phyloP scores from a whole-genome alignment of 2,113 vertebrate genomes.

The Leptobrachium leishanense region DNA sequence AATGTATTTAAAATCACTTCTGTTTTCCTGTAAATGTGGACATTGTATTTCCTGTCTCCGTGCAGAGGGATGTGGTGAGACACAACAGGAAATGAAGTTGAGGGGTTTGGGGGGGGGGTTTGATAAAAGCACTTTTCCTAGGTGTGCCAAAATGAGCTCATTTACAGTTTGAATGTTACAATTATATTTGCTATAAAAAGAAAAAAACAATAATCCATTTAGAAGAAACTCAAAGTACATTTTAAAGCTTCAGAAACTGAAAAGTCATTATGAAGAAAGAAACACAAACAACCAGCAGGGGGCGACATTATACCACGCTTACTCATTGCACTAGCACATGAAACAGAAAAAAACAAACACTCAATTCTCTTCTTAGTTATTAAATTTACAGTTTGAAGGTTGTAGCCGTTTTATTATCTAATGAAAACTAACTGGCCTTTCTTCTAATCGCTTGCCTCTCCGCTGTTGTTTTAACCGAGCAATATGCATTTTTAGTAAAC shows the following conservation, averaged over 20 bases:
- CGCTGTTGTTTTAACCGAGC: neutral
- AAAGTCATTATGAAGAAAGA: too few species aligned
- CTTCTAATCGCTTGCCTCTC: constrained; percentile 1
- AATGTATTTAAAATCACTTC: too few species aligned
- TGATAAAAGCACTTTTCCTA: too few species aligned
- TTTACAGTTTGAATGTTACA: too few species aligned
- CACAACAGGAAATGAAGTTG: too few species aligned
- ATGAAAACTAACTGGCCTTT: constrained; percentile 22
- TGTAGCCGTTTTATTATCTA: constrained; percentile 22
- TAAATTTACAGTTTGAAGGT: neutral
- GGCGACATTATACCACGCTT: neutral
- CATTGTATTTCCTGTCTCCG: too few species aligned
- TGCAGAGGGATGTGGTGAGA: too few species aligned
- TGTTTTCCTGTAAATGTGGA: too few species aligned
- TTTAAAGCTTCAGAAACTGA: too few species aligned
- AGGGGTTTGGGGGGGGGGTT: too few species aligned
- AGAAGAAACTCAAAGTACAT: neutral
- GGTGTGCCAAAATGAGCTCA: too few species aligned
- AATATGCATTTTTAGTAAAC: neutral
- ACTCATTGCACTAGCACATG: constrained; percentile 4
- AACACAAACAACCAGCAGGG: constrained; percentile 6
- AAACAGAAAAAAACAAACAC: neutral
- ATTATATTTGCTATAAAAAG: too few species aligned
- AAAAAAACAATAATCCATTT: neutral
- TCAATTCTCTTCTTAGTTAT: neutral